Evolutionary conservation across 2,888 invertebrate genomes (phyloP).

Genomic region (Eilema griseolum): DNA sequence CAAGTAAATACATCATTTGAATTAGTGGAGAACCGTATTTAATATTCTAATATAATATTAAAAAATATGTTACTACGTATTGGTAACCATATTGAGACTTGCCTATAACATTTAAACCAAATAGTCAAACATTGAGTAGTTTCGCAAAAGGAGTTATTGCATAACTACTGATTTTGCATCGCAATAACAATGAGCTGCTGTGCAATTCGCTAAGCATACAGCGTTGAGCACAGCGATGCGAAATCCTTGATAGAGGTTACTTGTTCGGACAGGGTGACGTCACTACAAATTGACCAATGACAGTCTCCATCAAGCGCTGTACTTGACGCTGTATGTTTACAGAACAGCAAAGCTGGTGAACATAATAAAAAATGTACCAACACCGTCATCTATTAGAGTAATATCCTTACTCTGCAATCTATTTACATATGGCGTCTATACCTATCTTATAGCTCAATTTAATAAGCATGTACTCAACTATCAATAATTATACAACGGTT

Average conservation of each 20-base stretch:
- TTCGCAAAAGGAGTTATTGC: not conserved
- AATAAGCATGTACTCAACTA: not conserved
- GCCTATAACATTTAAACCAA: not conserved
- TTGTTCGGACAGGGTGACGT: no score
- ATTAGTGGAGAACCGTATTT: not conserved
- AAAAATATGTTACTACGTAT: not conserved
- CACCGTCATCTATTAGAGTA: not conserved
- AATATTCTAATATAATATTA: not conserved
- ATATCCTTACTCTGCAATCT: not conserved
- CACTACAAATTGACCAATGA: no score
- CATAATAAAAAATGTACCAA: not conserved
- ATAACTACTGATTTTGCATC: not conserved
- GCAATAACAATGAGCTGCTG: not conserved
- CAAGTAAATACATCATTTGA: slow-evolving; percentile 13
- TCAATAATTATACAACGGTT: no score
- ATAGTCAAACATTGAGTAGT: not conserved
- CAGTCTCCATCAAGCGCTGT: no score
- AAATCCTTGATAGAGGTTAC: no score
- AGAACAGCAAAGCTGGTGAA: not conserved
- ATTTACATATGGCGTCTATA: not conserved
- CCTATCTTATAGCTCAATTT: not conserved
- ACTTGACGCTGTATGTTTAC: no score
- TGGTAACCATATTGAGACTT: not conserved
- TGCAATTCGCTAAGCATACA: no score
- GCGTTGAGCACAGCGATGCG: no score